Percentiles rank a stretch among this genome's conserved stretches.
phyloP scores from a whole-genome alignment of 92 coral and sea anemone species.

The Actinostola sp. region DNA sequence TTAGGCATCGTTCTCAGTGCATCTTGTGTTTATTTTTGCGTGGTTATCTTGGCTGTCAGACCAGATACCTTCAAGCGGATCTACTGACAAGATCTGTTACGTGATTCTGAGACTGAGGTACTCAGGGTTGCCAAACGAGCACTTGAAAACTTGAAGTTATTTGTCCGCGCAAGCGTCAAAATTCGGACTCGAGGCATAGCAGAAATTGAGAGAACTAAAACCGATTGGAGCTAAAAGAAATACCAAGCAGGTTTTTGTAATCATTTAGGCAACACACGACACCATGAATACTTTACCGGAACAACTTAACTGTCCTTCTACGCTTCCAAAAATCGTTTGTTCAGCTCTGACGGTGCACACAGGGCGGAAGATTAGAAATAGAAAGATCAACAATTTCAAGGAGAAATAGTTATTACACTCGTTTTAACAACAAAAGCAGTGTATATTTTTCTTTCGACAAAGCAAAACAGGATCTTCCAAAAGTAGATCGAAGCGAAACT shows the following conservation, averaged over 20 bases:
- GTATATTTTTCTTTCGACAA: constrained; percentile 26
- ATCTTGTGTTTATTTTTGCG: neutral
- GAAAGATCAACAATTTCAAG: constrained; percentile 6
- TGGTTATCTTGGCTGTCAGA: neutral
- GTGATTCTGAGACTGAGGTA: neutral
- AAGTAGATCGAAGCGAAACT: constrained; percentile 28
- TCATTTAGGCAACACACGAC: constrained; percentile 18
- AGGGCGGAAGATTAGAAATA: neutral
- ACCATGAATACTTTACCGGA: constrained; percentile 2
- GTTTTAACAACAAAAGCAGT: constrained; percentile 20
- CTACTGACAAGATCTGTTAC: neutral
- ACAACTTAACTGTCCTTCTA: neutral
- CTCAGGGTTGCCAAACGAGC: neutral
- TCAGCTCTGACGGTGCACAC: constrained; percentile 7
- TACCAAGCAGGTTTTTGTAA: constrained; percentile 10
- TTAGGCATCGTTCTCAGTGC: too few species aligned
- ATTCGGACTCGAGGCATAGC: neutral
- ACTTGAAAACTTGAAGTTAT: neutral
- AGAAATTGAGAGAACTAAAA: neutral
- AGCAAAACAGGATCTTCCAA: constrained; percentile 28
- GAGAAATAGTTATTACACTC: constrained; percentile 24
- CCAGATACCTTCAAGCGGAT: neutral
- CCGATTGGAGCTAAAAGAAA: neutral
- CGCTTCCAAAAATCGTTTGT: constrained; percentile 10
- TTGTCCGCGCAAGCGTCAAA: neutral